Base-by-base conservation (phyloP, 2,888 invertebrate species). In the Clanis bilineata region DNA sequence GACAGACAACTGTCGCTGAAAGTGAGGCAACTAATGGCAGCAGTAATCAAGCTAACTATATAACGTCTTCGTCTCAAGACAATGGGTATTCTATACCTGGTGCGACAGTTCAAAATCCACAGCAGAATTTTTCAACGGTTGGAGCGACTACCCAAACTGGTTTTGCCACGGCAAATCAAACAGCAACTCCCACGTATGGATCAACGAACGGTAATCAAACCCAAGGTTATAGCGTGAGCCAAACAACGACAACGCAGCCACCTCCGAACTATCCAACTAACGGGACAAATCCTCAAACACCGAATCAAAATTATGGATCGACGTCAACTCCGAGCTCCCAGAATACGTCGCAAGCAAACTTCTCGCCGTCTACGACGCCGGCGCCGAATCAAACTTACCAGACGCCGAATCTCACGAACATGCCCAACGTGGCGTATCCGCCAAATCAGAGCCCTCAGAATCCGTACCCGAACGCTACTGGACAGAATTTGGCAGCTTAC, bases 401-500 rank as follows among this genome's bases (percentile, higher is more conserved):
- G 0, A 64, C 78, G 2, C 62, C 80, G 43, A 82, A 78, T 60
- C 72, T 86, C 36, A 80, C 85, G 0, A 85, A 72, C 63, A 82
- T 89, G 83, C 82, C 86, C 0, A 89, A 83, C 47, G 78, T 89
- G 25, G 79, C 74, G 0, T 89, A 83, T 56, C 85, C 86, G 6
- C 83, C 85, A 0, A 85, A 79, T 54, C 89, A 86, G 61, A 75
- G 64, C 63, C 90, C 89, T 12, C 82, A 81, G 57, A 90, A 90
- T 62, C 91, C 90, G 0, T 91, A 91, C 58, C 91, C 91, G 0
- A 91, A 91, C 59, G 91, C 91, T 1, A 90, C 90, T 0, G 91
- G 91, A 0, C 91, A 91, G 58, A 91, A 91, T 66, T 75, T 91
- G 77, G 91, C 91, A 63, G 91, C 91, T 58, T 90, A 90, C 59